Conservation (phyloP, 2,113 vertebrate species). For the Sinosuthora webbiana region DNA sequence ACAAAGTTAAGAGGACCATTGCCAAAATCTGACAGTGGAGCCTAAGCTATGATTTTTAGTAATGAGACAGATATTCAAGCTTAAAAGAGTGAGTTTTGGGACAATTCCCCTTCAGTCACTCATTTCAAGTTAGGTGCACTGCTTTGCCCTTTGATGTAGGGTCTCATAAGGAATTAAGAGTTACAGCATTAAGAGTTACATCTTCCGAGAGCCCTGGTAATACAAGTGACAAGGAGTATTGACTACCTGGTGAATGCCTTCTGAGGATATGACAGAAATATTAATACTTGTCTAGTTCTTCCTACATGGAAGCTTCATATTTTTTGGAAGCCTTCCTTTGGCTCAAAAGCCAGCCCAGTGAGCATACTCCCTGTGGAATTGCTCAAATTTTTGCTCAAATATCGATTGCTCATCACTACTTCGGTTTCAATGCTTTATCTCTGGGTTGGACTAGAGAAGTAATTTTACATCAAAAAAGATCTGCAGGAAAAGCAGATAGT, state of each 20-base stretch:
- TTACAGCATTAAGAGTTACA: too few relatives aligned
- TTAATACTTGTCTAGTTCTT: background rate
- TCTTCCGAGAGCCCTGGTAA: background rate
- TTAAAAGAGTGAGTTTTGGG: background rate
- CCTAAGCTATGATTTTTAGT: background rate
- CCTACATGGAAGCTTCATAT: background rate
- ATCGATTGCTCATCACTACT: background rate
- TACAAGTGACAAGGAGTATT: rapidly evolving
- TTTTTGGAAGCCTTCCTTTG: background rate
- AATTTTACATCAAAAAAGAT: constrained; percentile 19
- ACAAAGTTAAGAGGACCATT: background rate
- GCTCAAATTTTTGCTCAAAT: background rate
- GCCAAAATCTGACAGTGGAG: background rate
- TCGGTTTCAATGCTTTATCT: background rate
- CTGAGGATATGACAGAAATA: background rate
- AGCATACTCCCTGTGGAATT: background rate
- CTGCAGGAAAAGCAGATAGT: background rate
- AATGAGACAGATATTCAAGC: background rate
- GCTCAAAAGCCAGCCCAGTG: background rate
- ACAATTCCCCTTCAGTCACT: background rate
- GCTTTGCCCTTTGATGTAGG: background rate
- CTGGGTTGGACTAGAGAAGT: background rate
- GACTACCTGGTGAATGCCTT: background rate
- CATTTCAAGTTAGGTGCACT: background rate
- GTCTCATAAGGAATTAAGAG: background rate